A percentile compares a stretch with the other conserved stretches of the same genome.
Conservation (phyloP, 2,113 vertebrate species). For the Ivindomyrus marchei region DNA sequence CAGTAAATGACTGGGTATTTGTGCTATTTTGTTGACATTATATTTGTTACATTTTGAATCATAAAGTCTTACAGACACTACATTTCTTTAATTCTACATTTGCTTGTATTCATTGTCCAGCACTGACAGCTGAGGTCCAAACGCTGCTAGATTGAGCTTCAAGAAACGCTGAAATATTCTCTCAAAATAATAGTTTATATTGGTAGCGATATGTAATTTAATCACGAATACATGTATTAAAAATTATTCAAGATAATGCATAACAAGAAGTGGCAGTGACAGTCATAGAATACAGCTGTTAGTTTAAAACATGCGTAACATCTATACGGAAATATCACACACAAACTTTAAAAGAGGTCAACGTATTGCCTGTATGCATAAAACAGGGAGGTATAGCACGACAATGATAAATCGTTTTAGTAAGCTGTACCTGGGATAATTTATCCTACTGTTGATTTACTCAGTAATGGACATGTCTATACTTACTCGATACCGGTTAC, state of each 20-base stretch:
- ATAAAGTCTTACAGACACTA: background rate
- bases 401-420: background rate
- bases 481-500: slow-evolving; percentile 29
- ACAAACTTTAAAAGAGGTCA: background rate
- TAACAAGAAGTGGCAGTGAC: background rate
- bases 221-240: background rate
- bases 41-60: background rate
- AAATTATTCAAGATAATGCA: too few relatives aligned
- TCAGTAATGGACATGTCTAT: background rate
- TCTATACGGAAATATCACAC: background rate
- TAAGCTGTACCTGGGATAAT: background rate
- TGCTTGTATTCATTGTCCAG: background rate
- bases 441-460: background rate
- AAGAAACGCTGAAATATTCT: background rate
- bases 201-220: background rate
- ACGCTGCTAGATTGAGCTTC: background rate
- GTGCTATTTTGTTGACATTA: background rate
- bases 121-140: background rate
- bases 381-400: background rate
- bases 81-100: background rate
- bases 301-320: background rate
- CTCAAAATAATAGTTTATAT: background rate
- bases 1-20: background rate
- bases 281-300: background rate
- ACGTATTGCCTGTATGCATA: background rate